phyloP scores from a whole-genome alignment of 2,113 vertebrate genomes.

The Budorcas taxicolor region DNA sequence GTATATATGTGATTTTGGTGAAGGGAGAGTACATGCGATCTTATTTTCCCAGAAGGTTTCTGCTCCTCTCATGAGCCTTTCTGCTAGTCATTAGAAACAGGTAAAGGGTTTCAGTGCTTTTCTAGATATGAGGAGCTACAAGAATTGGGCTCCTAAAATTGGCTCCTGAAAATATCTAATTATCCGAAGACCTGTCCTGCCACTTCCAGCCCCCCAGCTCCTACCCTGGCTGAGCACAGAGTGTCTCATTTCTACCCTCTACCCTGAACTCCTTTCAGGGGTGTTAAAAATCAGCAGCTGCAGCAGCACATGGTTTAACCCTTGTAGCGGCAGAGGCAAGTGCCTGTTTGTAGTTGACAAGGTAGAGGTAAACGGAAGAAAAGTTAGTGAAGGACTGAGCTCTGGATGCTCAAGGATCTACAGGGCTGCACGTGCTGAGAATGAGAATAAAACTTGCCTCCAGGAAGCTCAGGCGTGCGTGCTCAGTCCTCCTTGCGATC shows the following conservation, averaged over 20 bases:
- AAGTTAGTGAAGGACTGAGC: neutral
- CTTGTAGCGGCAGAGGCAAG: neutral
- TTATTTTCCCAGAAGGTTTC: neutral
- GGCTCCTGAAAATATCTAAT: neutral
- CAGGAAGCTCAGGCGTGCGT: neutral
- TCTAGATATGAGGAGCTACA: neutral
- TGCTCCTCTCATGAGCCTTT: neutral
- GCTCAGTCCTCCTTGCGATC: neutral
- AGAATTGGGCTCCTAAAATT: neutral
- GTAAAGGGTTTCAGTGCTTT: neutral
- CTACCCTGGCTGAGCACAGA: neutral
- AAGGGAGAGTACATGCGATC: neutral
- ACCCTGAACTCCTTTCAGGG: neutral
- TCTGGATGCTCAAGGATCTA: neutral
- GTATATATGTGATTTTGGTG: neutral
- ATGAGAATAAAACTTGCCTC: neutral
- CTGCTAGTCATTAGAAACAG: neutral
- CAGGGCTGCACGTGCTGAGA: rapidly evolving
- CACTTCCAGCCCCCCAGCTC: neutral
- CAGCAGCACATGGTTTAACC: neutral
- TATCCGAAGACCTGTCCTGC: neutral
- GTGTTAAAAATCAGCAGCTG: neutral
- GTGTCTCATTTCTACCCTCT: neutral
- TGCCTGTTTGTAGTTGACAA: neutral
- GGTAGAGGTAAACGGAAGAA: neutral